Evolutionary conservation across 2,113 vertebrate species (phyloP).

Genomic region (Chaetodon trifascialis): DNA sequence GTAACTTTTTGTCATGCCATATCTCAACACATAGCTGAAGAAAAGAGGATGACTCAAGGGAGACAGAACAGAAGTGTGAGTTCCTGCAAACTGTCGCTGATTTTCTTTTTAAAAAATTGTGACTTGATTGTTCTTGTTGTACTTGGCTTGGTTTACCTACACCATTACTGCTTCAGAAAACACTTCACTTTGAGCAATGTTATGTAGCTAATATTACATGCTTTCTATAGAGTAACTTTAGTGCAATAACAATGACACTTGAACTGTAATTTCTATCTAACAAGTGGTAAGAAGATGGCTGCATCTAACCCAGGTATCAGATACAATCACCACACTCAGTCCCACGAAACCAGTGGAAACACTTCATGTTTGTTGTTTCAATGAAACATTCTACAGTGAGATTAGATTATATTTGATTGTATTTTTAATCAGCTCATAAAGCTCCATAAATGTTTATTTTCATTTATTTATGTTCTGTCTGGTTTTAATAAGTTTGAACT

Average conservation of each 20-base stretch:
- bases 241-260: background rate
- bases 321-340: no score
- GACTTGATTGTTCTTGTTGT: background rate
- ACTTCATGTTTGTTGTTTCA: background rate
- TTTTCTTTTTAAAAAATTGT: background rate
- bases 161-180: background rate
- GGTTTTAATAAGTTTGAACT: background rate
- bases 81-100: background rate
- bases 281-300: background rate
- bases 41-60: background rate
- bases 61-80: background rate
- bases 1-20: background rate
- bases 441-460: background rate
- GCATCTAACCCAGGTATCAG: background rate
- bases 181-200: background rate
- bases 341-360: no score
- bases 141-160: background rate
- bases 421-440: background rate
- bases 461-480: background rate
- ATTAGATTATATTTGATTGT: background rate
- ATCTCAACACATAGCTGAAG: background rate
- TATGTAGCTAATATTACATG: background rate
- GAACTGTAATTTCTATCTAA: background rate
- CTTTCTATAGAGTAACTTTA: no score
- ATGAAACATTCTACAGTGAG: background rate